These are phyloP conservation scores for Nysson spinosus DNA, from an alignment of 2,888 invertebrate genomes.

Conservation along the genomic window DNA sequence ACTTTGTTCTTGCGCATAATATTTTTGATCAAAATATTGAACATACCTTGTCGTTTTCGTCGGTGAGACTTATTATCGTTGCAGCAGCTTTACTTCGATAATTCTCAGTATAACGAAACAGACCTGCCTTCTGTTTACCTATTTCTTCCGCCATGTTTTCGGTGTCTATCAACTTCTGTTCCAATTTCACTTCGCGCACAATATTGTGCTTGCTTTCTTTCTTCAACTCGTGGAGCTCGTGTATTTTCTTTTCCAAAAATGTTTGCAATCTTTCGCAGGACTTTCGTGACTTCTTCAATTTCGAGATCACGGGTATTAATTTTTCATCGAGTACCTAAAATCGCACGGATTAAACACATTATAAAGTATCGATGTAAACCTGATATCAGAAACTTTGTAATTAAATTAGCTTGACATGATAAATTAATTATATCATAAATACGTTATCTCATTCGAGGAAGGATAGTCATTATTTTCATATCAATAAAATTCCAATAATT, in stretches of 20 bases:
- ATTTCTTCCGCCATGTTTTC: slow-evolving; percentile 78
- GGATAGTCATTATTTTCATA: no score
- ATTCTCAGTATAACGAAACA: slow-evolving; percentile 69
- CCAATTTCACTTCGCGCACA: slow-evolving; percentile 80
- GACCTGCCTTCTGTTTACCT: slow-evolving; percentile 74
- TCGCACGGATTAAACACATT: background rate
- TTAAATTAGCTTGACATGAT: no score
- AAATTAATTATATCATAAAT: no score
- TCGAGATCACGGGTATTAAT: slow-evolving; percentile 61
- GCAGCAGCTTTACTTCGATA: slow-evolving; percentile 68
- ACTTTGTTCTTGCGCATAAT: no score
- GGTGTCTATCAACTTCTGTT: slow-evolving; percentile 78
- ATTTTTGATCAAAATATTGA: no score
- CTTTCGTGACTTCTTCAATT: slow-evolving; percentile 66
- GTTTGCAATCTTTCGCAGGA: slow-evolving; percentile 70
- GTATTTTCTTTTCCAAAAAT: slow-evolving; percentile 73
- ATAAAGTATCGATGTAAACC: no score
- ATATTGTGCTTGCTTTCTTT: slow-evolving; percentile 79
- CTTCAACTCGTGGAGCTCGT: slow-evolving; percentile 76
- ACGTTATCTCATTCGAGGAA: no score
- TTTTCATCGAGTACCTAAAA: slow-evolving; percentile 66
- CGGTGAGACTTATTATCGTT: slow-evolving; percentile 66
- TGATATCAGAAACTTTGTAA: background rate
- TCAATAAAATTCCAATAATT: no score
- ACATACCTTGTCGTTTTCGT: slow-evolving; percentile 72